Conservation (phyloP, 2,113 vertebrate species). For the Osmerus mordax region DNA sequence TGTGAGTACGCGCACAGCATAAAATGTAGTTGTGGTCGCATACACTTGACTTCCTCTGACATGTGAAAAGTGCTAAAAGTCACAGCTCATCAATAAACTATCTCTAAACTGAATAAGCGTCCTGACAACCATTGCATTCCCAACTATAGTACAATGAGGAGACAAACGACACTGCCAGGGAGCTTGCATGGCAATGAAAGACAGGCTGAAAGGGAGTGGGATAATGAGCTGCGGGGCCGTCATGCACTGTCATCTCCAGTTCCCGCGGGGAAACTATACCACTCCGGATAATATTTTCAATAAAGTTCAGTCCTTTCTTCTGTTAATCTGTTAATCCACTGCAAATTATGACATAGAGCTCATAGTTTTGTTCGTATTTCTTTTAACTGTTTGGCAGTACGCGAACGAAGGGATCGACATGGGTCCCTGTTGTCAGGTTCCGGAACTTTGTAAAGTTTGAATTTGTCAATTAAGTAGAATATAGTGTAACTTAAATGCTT, state of each 20-base stretch:
- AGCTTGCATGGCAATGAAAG: conserved; percentile 79
- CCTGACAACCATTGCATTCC: conserved; percentile 76
- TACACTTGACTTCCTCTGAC: conserved; percentile 80
- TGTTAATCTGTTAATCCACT: neutral
- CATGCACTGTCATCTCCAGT: conserved; percentile 77
- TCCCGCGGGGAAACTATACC: conserved; percentile 67
- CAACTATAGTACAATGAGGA: conserved; percentile 73
- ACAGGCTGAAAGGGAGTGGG: conserved; percentile 75
- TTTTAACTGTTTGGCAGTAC: too few species aligned
- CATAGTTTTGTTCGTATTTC: neutral
- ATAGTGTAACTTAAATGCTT: too few species aligned
- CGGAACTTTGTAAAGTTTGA: too few species aligned
- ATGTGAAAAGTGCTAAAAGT: conserved; percentile 80
- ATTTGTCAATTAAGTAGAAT: too few species aligned
- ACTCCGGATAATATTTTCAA: conserved; percentile 61
- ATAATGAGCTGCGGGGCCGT: conserved; percentile 81
- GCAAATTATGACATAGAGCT: neutral
- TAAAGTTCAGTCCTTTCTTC: conserved; percentile 16
- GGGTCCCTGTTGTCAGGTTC: too few species aligned
- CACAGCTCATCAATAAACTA: conserved; percentile 79
- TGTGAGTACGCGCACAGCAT: conserved; percentile 68
- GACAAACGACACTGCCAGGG: conserved; percentile 78
- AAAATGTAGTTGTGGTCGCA: conserved; percentile 71
- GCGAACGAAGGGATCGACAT: too few species aligned
- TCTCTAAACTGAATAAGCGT: conserved; percentile 70